phyloP scores from a whole-genome alignment of 2,113 vertebrate species.

The Mus spicilegus region DNA sequence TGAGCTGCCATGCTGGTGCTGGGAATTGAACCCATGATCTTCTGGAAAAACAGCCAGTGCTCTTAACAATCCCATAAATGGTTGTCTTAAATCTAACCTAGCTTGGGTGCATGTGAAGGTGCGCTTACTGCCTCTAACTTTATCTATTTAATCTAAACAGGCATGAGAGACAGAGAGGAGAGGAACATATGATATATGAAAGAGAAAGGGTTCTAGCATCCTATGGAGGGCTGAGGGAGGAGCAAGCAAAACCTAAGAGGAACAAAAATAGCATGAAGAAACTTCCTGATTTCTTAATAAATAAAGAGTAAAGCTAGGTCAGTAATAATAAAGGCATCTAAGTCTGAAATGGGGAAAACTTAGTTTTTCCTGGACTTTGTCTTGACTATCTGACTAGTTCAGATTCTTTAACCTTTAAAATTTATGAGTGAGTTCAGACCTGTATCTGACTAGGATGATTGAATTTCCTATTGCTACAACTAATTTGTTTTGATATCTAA shows the following conservation, averaged over 20 bases:
- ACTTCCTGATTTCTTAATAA: background rate
- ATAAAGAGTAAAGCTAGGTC: background rate
- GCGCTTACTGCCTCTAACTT: background rate
- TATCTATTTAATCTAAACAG: background rate
- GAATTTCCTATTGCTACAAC: background rate
- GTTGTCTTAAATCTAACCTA: background rate
- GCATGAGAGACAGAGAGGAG: background rate
- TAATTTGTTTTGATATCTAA: background rate
- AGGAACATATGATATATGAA: background rate
- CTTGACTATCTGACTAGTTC: background rate
- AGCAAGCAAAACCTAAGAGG: background rate
- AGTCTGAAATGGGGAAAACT: background rate
- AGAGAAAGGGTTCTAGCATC: too few relatives aligned
- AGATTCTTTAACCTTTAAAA: background rate
- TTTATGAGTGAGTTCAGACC: background rate
- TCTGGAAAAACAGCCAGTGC: background rate
- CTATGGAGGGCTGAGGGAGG: background rate
- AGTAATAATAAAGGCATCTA: background rate
- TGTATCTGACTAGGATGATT: background rate
- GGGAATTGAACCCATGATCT: background rate
- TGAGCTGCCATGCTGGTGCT: background rate
- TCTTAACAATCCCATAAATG: background rate
- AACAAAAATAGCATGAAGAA: background rate
- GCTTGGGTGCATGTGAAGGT: background rate
- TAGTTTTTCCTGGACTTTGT: background rate